A percentile compares a stretch with the other conserved stretches of the same genome.
These are phyloP conservation scores for Luperina nickerlii DNA, from an alignment of 2,888 invertebrate genomes.

Conservation along the genomic window DNA sequence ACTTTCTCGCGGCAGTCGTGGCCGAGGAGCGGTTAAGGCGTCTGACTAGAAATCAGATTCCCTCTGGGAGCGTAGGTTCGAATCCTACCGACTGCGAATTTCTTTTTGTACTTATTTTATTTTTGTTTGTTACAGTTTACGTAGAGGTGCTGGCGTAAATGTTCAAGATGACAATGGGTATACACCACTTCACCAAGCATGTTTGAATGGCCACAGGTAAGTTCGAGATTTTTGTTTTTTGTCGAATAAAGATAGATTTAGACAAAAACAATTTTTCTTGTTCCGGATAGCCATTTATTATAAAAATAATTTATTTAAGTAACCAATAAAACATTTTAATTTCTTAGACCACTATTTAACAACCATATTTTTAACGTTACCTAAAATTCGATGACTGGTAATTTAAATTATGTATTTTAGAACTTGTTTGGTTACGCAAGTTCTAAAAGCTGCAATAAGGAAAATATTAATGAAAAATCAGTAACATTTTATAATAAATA, in stretches of 20 bases:
- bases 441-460: background rate
- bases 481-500: background rate
- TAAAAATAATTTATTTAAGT: background rate
- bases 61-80: slow-evolving; percentile 97
- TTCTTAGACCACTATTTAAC: background rate
- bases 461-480: background rate
- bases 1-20: slow-evolving; percentile 91
- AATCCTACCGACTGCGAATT: slow-evolving; percentile 95
- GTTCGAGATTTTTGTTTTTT: slow-evolving; percentile 66
- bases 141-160: slow-evolving; percentile 97
- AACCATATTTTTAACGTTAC: background rate
- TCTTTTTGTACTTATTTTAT: slow-evolving; percentile 63
- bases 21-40: slow-evolving; percentile 97
- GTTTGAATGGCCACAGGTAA: slow-evolving; percentile 97
- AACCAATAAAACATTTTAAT: background rate
- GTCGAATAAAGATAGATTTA: background rate
- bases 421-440: background rate
- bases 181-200: slow-evolving; percentile 98
- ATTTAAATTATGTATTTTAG: background rate
- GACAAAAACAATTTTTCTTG: background rate
- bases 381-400: background rate
- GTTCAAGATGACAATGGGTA: slow-evolving; percentile 98
- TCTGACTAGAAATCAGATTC: slow-evolving; percentile 97
- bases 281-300: background rate
- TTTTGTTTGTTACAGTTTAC: slow-evolving; percentile 92